These are phyloP conservation scores for Piscicola geometra DNA, from an alignment of 2,888 invertebrate species.

Conservation along the genomic window DNA sequence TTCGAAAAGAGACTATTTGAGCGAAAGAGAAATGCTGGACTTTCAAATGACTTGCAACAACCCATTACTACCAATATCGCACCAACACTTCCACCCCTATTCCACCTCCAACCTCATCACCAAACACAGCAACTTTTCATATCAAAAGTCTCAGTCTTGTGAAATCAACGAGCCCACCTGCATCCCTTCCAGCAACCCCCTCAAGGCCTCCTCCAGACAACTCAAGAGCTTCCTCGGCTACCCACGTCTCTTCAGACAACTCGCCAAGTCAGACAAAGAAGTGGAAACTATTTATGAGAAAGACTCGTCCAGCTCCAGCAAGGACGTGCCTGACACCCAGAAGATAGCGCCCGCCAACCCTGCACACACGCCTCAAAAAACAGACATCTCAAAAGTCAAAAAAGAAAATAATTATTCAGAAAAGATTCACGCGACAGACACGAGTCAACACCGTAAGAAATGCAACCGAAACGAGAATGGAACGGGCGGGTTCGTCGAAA, in stretches of 20 bases:
- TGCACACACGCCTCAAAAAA: background rate
- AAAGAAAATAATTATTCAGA: background rate
- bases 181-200: background rate
- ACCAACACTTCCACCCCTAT: background rate
- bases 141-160: conserved; percentile 31
- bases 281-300: conserved; percentile 32
- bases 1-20: conserved; percentile 24
- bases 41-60: background rate
- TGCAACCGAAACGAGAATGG: too few relatives aligned
- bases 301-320: conserved; percentile 33
- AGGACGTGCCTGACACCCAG: conserved; percentile 16
- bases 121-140: conserved; percentile 5
- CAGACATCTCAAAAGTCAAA: background rate
- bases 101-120: background rate
- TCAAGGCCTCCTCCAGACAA: background rate
- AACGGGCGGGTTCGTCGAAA: background rate
- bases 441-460: too few relatives aligned
- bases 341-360: background rate
- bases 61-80: background rate
- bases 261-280: conserved; percentile 30
- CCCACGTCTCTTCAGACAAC: conserved; percentile 20
- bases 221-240: conserved; percentile 17
- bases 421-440: too few relatives aligned
- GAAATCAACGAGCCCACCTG: background rate
- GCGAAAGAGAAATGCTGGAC: conserved; percentile 14